Conservation (phyloP, 2,888 invertebrate genomes). For the Drosophila longiperda region DNA sequence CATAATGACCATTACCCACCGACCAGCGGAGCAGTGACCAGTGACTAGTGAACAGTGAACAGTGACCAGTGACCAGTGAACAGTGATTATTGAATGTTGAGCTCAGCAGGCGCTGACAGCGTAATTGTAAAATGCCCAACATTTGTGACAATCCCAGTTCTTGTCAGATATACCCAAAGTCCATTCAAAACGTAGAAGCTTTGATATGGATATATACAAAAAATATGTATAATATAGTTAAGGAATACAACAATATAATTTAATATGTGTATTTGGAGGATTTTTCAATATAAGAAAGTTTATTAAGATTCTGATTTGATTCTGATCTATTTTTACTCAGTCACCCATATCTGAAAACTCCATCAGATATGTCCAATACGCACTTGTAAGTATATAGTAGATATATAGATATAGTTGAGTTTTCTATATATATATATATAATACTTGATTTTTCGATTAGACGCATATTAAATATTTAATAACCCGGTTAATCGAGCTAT, state of each 20-base stretch:
- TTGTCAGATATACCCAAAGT: neutral
- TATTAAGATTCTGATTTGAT: too few relatives aligned
- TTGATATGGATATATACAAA: neutral
- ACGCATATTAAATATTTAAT: neutral
- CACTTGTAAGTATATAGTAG: neutral
- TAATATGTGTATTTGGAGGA: neutral
- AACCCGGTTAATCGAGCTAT: neutral
- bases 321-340: too few relatives aligned
- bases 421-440: too few relatives aligned
- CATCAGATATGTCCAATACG: too few relatives aligned
- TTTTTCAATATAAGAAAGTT: neutral
- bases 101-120: conserved; percentile 31
- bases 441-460: neutral
- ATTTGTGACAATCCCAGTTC: neutral
- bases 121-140: conserved; percentile 35
- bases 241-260: neutral
- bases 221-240: neutral
- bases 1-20: conserved; percentile 10
- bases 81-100: conserved; percentile 11
- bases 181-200: neutral
- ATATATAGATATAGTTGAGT: neutral
- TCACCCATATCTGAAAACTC: too few relatives aligned
- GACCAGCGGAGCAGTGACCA: neutral
- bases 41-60: neutral
- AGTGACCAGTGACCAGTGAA: conserved; percentile 11